Evolutionary conservation across 1,140 invertebrate species (phyloP), one percentile per base, ranked within the genome.

Genomic region (Mercenaria mercenaria): DNA sequence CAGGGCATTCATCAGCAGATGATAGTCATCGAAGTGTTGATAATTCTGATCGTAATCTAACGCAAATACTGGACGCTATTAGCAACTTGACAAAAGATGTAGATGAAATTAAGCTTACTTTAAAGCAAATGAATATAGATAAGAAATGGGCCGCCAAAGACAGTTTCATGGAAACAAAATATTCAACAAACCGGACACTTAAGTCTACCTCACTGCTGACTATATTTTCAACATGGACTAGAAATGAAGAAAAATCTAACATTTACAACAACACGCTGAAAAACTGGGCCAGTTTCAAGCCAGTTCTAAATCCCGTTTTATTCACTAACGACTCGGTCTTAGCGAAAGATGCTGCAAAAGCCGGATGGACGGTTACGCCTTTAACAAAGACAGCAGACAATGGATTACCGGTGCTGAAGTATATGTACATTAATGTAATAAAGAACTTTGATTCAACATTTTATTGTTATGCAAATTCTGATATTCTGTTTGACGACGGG

Each of bases 401-500:
- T 26, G 92, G 92, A 18, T 61, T 82, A 37, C 92, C 92, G 20
- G 74, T 92, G 26, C 47, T 92, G 34, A 92, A 92, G 56, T 50
- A 89, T 47, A 92, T 92, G 92, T 92, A 85, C 47, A 56, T 61
- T 20, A 89, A 74, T 20, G 89, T 39, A 2, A 92, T 88, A 37
- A n/a, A 84, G n/a, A n/a, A 37, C 10, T 90, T 81, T 56, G 50
- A 88, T n/a, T 91, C 92, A 4, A 81, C 56, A 23, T 89, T 92
- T 52, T 93, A 92, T 69, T 83, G 67, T 23, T 93, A 85, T 77
- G 79, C 90, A 18, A 93, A 93, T 76, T 90, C 88, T 3, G 92
- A 93, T 82, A 89, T 93, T 11, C 79, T 93, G 18, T 93, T 91
- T 79, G 85, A 87, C 11, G 69, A 88, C 13, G 80, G 81, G 0